Conservation (phyloP, 2,113 vertebrate genomes). For the Regulus satrapa region DNA sequence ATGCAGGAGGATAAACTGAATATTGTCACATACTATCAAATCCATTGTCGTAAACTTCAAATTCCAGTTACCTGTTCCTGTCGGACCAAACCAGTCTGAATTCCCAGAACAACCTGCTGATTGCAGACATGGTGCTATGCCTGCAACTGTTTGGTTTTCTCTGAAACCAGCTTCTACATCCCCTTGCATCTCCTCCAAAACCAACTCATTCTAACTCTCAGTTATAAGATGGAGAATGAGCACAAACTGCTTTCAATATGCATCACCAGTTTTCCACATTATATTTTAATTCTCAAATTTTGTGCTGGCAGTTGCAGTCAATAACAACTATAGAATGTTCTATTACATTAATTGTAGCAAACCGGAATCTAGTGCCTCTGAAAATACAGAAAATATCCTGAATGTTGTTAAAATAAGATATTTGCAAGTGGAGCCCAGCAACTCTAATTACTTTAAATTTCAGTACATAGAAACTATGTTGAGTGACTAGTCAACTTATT, state of each 20-base stretch:
- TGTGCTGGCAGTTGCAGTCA: background rate
- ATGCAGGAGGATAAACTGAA: background rate
- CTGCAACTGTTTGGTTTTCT: background rate
- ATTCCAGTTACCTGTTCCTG: background rate
- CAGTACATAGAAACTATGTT: background rate
- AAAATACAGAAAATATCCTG: background rate
- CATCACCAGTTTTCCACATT: background rate
- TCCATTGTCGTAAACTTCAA: background rate
- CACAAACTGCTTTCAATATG: background rate
- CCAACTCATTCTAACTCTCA: fast-evolving
- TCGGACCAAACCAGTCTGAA: background rate
- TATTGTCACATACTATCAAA: background rate
- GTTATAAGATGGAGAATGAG: background rate
- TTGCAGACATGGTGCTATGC: background rate
- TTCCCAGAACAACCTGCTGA: background rate
- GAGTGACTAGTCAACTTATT: conserved; percentile 19
- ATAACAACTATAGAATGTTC: conserved; percentile 3
- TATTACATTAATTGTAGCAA: background rate
- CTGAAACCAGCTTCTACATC: background rate
- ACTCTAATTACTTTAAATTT: conserved; percentile 16
- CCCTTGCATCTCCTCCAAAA: background rate
- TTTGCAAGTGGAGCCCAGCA: background rate
- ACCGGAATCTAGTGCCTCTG: conserved; percentile 1
- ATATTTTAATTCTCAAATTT: conserved; percentile 4
- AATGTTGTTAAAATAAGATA: conserved; percentile 19